Evolutionary conservation across 2,888 invertebrate species (phyloP), one percentile per base, ranked within the genome.

Genomic region (Drepana falcataria): DNA sequence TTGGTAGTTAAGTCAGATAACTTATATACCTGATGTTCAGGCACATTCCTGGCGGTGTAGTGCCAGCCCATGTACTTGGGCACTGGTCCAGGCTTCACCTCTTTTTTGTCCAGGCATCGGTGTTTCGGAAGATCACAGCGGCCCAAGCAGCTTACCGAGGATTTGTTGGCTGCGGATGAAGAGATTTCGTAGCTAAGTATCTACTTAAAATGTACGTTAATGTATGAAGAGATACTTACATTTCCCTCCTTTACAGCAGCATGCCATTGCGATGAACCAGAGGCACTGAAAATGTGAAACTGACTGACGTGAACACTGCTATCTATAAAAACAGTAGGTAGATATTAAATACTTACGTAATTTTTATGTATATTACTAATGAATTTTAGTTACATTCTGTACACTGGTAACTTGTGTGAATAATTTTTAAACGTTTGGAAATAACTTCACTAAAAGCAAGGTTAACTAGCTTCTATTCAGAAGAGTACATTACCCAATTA

Each of bases 41-140:
- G 90, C 4, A 87, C 68, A 59, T 83, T 75, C 66, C 71, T 86
- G 1, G 91, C 89, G 2, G 87, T 88, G 66, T 90, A 91, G 9
- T 79, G 75, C 91, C 91, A 91, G 64, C 91, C 91, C 88, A 91
- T 87, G 53, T 85, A 61, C 56, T 74, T 85, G 3, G 91, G 91
- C 34, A 91, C 79, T 0, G 86, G 85, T 3, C 87, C 86, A 1
- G 83, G 80, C 54, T 83, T 85, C 2, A 86, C 64, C 0, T 85
- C 85, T 1, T 79, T 75, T 55, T 63, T 81, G 40, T 77, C 71
- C 53, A 90, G 66, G 59, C 90, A 91, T 69, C 73, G 77, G 70
- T 91, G 90, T 58, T 83, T 89, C 4, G 87, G 85, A 44, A 90
- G 69, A 62, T 83, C 84, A 58, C 90, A 90, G 35, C 90, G 83